phyloP scores from a whole-genome alignment of 2,888 invertebrate species.

The Sisyra terminalis region DNA sequence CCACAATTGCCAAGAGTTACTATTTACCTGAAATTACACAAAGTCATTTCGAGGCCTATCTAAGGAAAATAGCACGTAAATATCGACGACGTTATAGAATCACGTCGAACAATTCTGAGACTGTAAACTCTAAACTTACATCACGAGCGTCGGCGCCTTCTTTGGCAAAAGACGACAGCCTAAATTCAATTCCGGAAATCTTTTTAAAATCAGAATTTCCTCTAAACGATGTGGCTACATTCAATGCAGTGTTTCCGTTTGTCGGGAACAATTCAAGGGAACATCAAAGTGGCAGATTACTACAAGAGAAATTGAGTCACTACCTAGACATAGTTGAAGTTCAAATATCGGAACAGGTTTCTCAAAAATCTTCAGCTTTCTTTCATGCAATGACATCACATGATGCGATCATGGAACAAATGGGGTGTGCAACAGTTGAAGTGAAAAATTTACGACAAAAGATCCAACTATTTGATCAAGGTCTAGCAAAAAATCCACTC shows the following conservation, averaged over 20 bases:
- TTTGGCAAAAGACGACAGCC: conserved; percentile 25
- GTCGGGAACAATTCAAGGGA: conserved; percentile 24
- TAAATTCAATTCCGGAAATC: conserved; percentile 65
- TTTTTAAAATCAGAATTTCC: conserved; percentile 68
- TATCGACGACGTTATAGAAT: conserved; percentile 44
- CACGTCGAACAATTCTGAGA: conserved; percentile 9
- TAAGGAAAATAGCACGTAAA: conserved; percentile 57
- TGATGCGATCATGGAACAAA: conserved; percentile 90
- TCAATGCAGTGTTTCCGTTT: conserved; percentile 70
- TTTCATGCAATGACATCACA: conserved; percentile 98
- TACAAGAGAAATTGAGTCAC: conserved; percentile 85
- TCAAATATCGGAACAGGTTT: conserved; percentile 82
- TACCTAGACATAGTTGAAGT: conserved; percentile 92
- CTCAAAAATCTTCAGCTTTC: conserved; percentile 90
- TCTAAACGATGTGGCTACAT: conserved; percentile 63
- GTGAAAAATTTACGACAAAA: conserved; percentile 57
- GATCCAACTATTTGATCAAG: conserved; percentile 60
- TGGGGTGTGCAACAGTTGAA: conserved; percentile 65
- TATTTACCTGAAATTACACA: conserved; percentile 69
- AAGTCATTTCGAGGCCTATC: conserved; percentile 74
- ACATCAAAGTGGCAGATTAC: conserved; percentile 37
- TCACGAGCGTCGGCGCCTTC: conserved; percentile 21
- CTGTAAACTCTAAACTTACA: conserved; percentile 5
- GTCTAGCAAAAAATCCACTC: conserved; percentile 64
- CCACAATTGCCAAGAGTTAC: conserved; percentile 57